Conservation (phyloP, 2,113 vertebrate species). For the Mandrillus leucophaeus region DNA sequence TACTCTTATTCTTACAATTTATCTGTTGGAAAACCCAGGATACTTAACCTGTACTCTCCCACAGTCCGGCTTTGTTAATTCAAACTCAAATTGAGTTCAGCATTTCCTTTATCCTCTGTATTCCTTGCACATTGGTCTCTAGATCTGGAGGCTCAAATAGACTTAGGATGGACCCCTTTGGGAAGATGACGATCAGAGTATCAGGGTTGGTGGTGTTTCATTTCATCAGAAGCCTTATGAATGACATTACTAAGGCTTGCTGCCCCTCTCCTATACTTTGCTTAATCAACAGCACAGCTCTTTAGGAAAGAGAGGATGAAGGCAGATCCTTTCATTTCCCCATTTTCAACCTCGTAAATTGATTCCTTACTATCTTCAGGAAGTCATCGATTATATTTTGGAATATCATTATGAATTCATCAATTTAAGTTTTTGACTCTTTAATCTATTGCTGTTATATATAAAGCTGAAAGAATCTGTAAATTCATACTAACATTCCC, state of each 20-base stretch:
- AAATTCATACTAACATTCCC: background rate
- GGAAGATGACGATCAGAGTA: background rate
- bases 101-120: background rate
- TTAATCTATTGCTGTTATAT: background rate
- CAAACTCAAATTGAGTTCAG: background rate
- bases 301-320: background rate
- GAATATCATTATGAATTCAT: background rate
- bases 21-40: background rate
- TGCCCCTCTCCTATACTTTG: background rate
- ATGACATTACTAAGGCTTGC: fast-evolving
- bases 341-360: too few relatives aligned
- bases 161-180: too few relatives aligned
- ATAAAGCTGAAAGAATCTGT: background rate
- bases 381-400: background rate
- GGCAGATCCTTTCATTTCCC: background rate
- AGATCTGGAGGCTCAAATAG: background rate
- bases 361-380: background rate
- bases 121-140: background rate
- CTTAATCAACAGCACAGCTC: too few relatives aligned
- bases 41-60: background rate
- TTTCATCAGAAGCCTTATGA: background rate
- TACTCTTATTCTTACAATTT: background rate
- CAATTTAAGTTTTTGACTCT: background rate
- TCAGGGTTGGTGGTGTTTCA: too few relatives aligned
- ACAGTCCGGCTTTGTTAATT: background rate